A percentile compares a stretch with the other conserved stretches of the same genome.
These are phyloP conservation scores for Lamproptera curius DNA, from an alignment of 2,888 invertebrate species.

Conservation along the genomic window DNA sequence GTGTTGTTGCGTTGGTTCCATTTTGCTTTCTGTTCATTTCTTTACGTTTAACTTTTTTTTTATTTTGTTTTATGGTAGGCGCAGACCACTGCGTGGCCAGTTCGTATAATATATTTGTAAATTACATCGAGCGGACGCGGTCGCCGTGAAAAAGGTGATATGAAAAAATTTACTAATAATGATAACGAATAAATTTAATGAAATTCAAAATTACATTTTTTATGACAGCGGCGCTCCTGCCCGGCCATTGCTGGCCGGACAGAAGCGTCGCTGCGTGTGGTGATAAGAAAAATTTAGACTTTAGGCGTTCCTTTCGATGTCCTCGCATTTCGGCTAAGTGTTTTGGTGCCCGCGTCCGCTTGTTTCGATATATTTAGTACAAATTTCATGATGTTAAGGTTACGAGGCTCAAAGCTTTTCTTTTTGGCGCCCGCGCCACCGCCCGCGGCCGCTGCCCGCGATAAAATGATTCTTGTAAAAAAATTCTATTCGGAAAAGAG, in stretches of 20 bases:
- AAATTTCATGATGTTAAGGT: constrained; percentile 78
- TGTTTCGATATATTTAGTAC: constrained; percentile 77
- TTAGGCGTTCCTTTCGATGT: constrained; percentile 75
- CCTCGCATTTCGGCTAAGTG: constrained; percentile 79
- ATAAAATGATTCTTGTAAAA: constrained; percentile 74
- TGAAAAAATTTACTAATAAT: constrained; percentile 53
- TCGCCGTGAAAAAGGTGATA: constrained; percentile 63
- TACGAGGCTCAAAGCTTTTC: constrained; percentile 78
- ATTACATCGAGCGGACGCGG: constrained; percentile 72
- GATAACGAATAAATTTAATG: constrained; percentile 67
- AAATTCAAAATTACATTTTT: constrained; percentile 72
- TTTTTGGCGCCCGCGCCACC: constrained; percentile 56
- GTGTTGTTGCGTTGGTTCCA: constrained; percentile 43
- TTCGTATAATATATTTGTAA: constrained; percentile 72
- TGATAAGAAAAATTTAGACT: constrained; percentile 55
- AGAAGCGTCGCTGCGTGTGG: constrained; percentile 1
- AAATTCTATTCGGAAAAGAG: constrained; percentile 79
- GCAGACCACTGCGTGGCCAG: constrained; percentile 55
- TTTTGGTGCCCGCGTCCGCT: constrained; percentile 71
- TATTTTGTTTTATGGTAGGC: constrained; percentile 46
- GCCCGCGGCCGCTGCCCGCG: constrained; percentile 45
- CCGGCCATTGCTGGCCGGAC: constrained; percentile 28
- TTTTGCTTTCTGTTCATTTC: no score
- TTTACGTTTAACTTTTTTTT: no score
- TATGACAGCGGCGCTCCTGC: constrained; percentile 42